Evolutionary conservation across 2,888 invertebrate genomes (phyloP).

Genomic region (Stenodera caucasica): DNA sequence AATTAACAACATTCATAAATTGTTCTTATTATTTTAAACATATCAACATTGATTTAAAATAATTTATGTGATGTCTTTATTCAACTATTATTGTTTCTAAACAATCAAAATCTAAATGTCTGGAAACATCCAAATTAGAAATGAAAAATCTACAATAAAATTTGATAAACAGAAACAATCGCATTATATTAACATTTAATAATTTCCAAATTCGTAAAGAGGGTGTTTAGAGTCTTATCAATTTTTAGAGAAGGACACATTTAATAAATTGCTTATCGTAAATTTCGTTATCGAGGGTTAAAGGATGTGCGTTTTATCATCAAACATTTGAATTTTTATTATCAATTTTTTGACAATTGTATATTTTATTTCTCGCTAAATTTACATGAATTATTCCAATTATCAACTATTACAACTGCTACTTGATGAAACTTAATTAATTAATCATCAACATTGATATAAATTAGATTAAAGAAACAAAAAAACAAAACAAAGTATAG

Average conservation of each 20-base stretch:
- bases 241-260: conserved; percentile 43
- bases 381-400: not conserved
- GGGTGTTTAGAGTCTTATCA: conserved; percentile 1
- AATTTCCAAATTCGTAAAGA: not conserved
- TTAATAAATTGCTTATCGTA: conserved; percentile 42
- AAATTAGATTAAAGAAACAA: no score
- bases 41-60: conserved; percentile 41
- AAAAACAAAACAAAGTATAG: not conserved
- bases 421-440: not conserved
- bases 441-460: conserved; percentile 6
- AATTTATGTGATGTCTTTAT: conserved; percentile 13
- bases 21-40: conserved; percentile 40
- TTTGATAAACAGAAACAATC: not conserved
- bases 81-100: no score
- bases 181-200: no score
- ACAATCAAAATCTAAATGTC: no score
- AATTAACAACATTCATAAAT: conserved; percentile 41
- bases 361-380: no score
- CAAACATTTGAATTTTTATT: no score
- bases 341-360: conserved; percentile 8
- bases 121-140: not conserved
- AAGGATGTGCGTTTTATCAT: conserved; percentile 19
- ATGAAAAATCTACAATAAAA: not conserved
- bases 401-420: not conserved
- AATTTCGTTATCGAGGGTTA: not conserved